Conservation (phyloP, 2,113 vertebrate genomes). For the Corythornis madagascariensis region DNA sequence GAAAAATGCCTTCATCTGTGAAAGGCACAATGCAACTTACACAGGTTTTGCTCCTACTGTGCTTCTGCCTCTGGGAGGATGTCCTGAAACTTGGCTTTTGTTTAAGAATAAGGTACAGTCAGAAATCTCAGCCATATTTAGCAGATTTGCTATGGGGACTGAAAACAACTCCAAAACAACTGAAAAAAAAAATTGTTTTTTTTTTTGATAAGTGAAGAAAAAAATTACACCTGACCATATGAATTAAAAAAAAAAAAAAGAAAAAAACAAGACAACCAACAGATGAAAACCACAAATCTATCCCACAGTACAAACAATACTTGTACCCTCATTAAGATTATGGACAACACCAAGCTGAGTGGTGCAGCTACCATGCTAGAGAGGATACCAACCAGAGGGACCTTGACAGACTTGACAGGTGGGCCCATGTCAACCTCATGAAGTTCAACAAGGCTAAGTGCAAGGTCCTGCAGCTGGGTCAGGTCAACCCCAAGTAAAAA, state of each 20-base stretch:
- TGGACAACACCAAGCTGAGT: no score
- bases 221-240: not conserved
- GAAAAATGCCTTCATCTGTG: constrained; percentile 86
- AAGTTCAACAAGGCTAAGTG: no score
- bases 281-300: no score
- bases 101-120: constrained; percentile 85
- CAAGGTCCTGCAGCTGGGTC: no score
- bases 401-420: no score
- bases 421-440: no score
- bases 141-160: not conserved
- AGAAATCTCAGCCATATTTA: not conserved
- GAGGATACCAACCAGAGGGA: no score
- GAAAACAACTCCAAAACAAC: not conserved
- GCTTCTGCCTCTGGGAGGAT: constrained; percentile 75
- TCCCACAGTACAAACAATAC: not conserved
- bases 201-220: not conserved
- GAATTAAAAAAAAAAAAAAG: not conserved
- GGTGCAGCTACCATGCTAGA: no score
- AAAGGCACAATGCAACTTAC: constrained; percentile 83
- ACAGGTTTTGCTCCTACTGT: constrained; percentile 75
- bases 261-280: not conserved
- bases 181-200: not conserved
- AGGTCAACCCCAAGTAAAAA: no score
- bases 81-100: constrained; percentile 83
- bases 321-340: no score